These are phyloP conservation scores for Melieria omissa DNA, from an alignment of 2,888 invertebrate genomes.

Conservation along the genomic window DNA sequence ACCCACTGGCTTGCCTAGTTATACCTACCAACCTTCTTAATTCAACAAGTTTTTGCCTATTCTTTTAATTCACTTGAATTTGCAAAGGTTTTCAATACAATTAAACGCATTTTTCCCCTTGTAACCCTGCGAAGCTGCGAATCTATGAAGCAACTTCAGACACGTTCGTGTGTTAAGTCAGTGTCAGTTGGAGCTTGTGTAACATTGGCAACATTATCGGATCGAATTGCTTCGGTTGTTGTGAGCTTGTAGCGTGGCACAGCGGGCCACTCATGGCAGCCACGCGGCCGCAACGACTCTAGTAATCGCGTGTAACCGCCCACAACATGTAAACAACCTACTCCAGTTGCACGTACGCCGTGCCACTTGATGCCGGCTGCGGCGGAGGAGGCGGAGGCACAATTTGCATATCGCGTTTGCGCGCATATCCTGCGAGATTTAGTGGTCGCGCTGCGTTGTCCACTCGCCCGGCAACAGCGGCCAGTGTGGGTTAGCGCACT, in stretches of 20 bases:
- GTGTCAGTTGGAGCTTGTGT: neutral
- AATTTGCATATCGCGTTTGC: slow-evolving; percentile 36
- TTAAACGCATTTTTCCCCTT: too few relatives aligned
- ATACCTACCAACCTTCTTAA: too few relatives aligned
- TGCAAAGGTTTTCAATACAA: too few relatives aligned
- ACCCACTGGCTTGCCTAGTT: too few relatives aligned
- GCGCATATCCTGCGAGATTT: slow-evolving; percentile 37
- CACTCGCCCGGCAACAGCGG: slow-evolving; percentile 15
- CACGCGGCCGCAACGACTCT: slow-evolving; percentile 10
- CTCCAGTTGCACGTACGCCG: slow-evolving; percentile 17
- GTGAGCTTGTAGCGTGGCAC: slow-evolving; percentile 16
- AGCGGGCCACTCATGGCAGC: slow-evolving; percentile 15
- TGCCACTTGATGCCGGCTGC: too few relatives aligned
- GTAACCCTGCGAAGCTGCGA: too few relatives aligned
- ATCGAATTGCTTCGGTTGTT: neutral
- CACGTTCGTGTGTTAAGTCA: too few relatives aligned
- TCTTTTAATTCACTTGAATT: too few relatives aligned
- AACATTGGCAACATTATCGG: slow-evolving; percentile 11
- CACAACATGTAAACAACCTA: slow-evolving; percentile 44
- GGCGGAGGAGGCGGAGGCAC: slow-evolving; percentile 17
- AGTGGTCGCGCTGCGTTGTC: slow-evolving; percentile 24
- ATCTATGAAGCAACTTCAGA: too few relatives aligned
- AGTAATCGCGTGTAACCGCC: slow-evolving; percentile 49
- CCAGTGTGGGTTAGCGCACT: slow-evolving; percentile 31
- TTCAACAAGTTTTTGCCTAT: too few relatives aligned